Evolutionary conservation across 2,888 invertebrate species (phyloP).

Genomic region (Polyommatus iphigenia): DNA sequence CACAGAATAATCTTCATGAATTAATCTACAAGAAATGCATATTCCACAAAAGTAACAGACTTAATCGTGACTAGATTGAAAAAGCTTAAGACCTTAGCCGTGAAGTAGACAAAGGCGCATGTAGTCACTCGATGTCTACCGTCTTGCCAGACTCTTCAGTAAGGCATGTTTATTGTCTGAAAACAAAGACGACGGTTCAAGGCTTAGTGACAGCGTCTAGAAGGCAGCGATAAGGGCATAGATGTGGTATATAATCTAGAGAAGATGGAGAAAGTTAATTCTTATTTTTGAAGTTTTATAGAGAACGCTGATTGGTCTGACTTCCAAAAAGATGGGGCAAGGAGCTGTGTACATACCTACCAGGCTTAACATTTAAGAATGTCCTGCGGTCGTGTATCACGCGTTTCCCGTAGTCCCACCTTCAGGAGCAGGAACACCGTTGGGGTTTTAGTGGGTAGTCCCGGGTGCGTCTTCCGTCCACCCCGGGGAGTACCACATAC

Average conservation of each 20-base stretch:
- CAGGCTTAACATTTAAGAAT: no score
- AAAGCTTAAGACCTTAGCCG: slow-evolving; percentile 44
- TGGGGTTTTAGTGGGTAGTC: no score
- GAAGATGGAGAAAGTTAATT: not conserved
- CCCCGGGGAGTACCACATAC: no score
- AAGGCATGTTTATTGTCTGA: slow-evolving; percentile 67
- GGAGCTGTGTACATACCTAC: no score
- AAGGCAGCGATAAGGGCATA: slow-evolving; percentile 33
- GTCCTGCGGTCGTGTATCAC: no score
- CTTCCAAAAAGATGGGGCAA: no score
- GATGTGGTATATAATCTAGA: slow-evolving; percentile 19
- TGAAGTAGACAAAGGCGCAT: slow-evolving; percentile 54
- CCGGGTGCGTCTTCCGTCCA: no score
- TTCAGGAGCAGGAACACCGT: no score
- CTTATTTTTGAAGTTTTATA: not conserved
- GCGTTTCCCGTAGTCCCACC: no score
- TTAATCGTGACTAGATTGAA: slow-evolving; percentile 24
- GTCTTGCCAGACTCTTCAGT: slow-evolving; percentile 57
- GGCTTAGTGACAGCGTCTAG: slow-evolving; percentile 60
- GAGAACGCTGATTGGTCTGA: no score
- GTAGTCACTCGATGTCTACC: slow-evolving; percentile 58
- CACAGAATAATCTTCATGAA: not conserved
- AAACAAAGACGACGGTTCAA: slow-evolving; percentile 68
- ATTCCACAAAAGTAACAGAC: not conserved
- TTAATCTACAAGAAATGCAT: not conserved